These are phyloP conservation scores for Eumerus sabulonum DNA, from an alignment of 2,888 invertebrate species.

Conservation along the genomic window DNA sequence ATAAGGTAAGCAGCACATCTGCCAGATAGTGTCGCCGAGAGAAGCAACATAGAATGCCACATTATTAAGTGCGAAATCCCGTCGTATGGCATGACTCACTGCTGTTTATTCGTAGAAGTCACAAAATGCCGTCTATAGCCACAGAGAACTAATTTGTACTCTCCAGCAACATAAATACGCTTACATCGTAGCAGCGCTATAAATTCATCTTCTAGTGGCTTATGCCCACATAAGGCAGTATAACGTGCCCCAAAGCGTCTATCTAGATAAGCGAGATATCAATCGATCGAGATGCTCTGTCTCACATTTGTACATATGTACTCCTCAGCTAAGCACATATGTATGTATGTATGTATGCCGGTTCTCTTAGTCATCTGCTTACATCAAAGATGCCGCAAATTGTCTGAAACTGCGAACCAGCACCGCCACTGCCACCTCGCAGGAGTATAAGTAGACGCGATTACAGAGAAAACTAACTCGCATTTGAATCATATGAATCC, in stretches of 20 bases:
- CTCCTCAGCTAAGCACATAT: not conserved
- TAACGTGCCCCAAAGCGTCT: conserved; percentile 30
- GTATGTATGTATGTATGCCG: not conserved
- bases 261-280: conserved; percentile 44
- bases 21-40: too few relatives aligned
- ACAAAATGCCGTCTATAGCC: conserved; percentile 10
- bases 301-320: not conserved
- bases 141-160: conserved; percentile 54
- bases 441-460: conserved; percentile 36
- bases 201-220: conserved; percentile 63
- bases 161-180: conserved; percentile 51
- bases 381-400: conserved; percentile 63
- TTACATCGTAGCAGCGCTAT: conserved; percentile 49
- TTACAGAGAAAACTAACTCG: conserved; percentile 41
- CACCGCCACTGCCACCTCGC: conserved; percentile 27
- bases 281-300: conserved; percentile 45
- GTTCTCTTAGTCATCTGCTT: too few relatives aligned
- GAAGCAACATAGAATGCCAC: too few relatives aligned
- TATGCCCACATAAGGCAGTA: conserved; percentile 63
- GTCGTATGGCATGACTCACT: not conserved
- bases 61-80: not conserved
- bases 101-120: too few relatives aligned
- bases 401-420: conserved; percentile 33
- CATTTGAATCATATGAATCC: conserved; percentile 45
- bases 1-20: too few relatives aligned